A percentile compares a stretch with the other conserved stretches of the same genome.
These are phyloP conservation scores for Paralinhomoeus sp. DNA, from an alignment of 2,888 invertebrate genomes.

Conservation along the genomic window DNA sequence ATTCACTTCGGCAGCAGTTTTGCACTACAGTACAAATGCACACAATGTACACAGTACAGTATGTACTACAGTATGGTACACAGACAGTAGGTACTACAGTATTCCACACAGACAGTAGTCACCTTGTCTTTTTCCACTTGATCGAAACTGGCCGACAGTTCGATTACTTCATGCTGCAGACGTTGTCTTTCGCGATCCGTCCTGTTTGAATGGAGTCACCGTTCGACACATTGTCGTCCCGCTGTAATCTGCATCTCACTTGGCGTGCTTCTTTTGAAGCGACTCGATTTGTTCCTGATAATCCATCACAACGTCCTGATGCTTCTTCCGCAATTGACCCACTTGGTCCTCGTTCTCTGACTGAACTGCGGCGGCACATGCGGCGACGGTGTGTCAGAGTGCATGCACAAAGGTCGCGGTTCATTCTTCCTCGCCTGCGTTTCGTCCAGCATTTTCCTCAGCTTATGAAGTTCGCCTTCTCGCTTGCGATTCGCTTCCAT, in stretches of 20 bases:
- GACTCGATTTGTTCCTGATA: slow-evolving; percentile 96
- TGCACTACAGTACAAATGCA: too few relatives aligned
- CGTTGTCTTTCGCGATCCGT: slow-evolving; percentile 93
- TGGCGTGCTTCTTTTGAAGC: slow-evolving; percentile 67
- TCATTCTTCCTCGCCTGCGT: slow-evolving; percentile 43
- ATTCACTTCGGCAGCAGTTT: too few relatives aligned
- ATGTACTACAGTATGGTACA: too few relatives aligned
- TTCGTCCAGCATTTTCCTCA: slow-evolving; percentile 93
- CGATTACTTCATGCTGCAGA: slow-evolving; percentile 94
- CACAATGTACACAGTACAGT: too few relatives aligned
- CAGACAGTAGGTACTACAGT: too few relatives aligned
- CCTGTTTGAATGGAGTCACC: slow-evolving; percentile 34
- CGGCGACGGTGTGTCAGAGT: too few relatives aligned
- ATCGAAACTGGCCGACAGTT: slow-evolving; percentile 83
- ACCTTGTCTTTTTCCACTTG: slow-evolving; percentile 72
- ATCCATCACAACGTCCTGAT: slow-evolving; percentile 89
- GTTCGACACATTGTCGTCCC: too few relatives aligned
- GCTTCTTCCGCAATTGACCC: slow-evolving; percentile 83
- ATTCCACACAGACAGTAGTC: too few relatives aligned
- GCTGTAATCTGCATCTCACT: slow-evolving; percentile 28
- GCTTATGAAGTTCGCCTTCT: slow-evolving; percentile 80
- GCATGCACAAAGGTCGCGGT: too few relatives aligned
- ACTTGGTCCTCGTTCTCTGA: slow-evolving; percentile 65
- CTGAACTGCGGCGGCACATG: background rate
- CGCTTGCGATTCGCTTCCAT: slow-evolving; percentile 97